A percentile compares a stretch with the other conserved stretches of the same genome.
These are phyloP conservation scores for Arizona elegans DNA, from an alignment of 2,113 vertebrate species.

Conservation along the genomic window DNA sequence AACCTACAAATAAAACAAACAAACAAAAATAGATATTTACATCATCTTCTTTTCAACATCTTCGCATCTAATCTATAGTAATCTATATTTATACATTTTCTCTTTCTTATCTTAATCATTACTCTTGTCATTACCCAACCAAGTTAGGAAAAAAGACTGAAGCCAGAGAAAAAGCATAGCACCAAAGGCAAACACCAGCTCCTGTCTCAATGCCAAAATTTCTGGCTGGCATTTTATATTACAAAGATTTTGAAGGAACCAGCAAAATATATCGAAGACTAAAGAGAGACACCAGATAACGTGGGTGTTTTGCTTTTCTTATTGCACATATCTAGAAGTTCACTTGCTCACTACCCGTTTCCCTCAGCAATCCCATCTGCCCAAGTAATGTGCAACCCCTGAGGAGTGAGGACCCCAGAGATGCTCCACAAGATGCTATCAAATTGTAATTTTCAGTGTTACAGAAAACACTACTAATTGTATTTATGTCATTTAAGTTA, in stretches of 20 bases:
- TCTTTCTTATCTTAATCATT: neutral
- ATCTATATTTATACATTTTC: no score
- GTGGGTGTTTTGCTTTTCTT: neutral
- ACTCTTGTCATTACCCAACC: neutral
- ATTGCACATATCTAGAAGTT: neutral
- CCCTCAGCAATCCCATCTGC: neutral
- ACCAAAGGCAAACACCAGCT: neutral
- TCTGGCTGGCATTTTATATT: neutral
- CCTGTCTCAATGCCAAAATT: neutral
- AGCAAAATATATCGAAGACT: neutral
- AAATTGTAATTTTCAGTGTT: neutral
- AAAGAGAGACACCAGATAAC: neutral
- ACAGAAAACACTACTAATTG: neutral
- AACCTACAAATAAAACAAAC: no score
- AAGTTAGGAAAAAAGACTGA: neutral
- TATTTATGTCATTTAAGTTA: neutral
- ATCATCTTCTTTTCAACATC: no score
- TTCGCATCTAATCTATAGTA: no score
- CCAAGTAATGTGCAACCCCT: neutral
- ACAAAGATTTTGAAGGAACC: neutral
- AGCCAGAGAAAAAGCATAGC: neutral
- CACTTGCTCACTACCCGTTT: neutral
- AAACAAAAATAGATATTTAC: no score
- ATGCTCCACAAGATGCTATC: neutral
- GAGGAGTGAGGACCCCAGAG: no score